A percentile compares a stretch with the other conserved stretches of the same genome.
These are phyloP conservation scores for Triplophysa dalaica DNA, from an alignment of 2,113 vertebrate genomes.

Conservation along the genomic window DNA sequence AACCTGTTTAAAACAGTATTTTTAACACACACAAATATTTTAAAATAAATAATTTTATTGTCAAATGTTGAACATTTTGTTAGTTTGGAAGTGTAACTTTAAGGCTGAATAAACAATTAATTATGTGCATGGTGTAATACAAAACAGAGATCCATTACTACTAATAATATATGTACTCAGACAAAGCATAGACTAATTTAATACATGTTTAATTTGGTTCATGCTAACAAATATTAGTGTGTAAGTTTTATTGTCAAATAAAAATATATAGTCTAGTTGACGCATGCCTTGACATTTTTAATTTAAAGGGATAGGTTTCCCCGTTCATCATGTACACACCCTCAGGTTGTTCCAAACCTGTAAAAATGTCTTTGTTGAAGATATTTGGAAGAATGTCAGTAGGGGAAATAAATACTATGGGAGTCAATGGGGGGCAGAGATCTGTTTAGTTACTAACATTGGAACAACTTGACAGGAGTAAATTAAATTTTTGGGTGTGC, in stretches of 20 bases:
- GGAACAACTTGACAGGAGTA: no score
- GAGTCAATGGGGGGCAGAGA: no score
- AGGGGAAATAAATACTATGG: no score
- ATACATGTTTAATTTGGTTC: neutral
- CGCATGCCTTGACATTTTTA: neutral
- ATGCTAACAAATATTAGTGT: neutral
- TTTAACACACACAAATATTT: no score
- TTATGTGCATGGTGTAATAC: neutral
- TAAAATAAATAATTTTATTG: neutral
- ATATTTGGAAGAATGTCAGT: no score
- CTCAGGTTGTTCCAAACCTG: no score
- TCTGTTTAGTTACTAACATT: no score
- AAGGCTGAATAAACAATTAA: slow-evolving; percentile 10
- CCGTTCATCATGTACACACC: no score
- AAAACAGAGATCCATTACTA: neutral
- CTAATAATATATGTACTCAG: neutral
- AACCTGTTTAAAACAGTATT: no score
- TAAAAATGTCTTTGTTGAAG: no score
- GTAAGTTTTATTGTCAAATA: neutral
- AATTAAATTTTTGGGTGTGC: no score
- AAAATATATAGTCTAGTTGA: slow-evolving; percentile 2
- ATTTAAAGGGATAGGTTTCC: neutral
- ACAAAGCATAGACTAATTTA: neutral
- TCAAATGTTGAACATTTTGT: slow-evolving; percentile 7
- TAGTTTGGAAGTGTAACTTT: neutral